These are phyloP conservation scores for Machaerirhynchus nigripectus DNA, from an alignment of 2,113 vertebrate species.

Conservation along the genomic window DNA sequence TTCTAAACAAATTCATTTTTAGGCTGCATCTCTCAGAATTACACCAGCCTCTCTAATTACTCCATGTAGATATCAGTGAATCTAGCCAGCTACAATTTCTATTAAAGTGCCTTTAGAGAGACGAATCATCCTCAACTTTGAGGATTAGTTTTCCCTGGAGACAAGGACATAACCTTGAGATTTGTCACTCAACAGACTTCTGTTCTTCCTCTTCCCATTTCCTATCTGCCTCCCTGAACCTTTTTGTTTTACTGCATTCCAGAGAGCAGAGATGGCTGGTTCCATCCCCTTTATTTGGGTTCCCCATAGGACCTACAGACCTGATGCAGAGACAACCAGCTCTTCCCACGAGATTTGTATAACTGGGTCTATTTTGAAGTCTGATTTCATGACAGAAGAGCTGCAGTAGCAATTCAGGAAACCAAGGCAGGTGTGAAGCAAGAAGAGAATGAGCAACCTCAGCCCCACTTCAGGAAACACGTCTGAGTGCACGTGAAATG, in stretches of 20 bases:
- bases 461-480: background rate
- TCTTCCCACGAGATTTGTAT: background rate
- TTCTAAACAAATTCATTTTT: background rate
- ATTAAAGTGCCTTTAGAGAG: background rate
- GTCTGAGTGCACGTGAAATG: background rate
- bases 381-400: background rate
- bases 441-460: background rate
- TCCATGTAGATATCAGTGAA: background rate
- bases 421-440: background rate
- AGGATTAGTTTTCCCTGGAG: background rate
- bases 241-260: background rate
- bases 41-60: conserved; percentile 16
- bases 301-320: background rate
- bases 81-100: background rate
- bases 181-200: background rate
- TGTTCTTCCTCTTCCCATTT: background rate
- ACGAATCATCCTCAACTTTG: background rate
- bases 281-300: background rate
- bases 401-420: conserved; percentile 4
- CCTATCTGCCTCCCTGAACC: background rate
- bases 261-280: background rate
- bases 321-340: background rate
- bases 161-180: background rate
- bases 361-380: background rate
- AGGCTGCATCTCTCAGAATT: background rate